Evolutionary conservation across 2,888 invertebrate species (phyloP), one percentile per base, ranked within the genome.

Genomic region (Litoditis marina): DNA sequence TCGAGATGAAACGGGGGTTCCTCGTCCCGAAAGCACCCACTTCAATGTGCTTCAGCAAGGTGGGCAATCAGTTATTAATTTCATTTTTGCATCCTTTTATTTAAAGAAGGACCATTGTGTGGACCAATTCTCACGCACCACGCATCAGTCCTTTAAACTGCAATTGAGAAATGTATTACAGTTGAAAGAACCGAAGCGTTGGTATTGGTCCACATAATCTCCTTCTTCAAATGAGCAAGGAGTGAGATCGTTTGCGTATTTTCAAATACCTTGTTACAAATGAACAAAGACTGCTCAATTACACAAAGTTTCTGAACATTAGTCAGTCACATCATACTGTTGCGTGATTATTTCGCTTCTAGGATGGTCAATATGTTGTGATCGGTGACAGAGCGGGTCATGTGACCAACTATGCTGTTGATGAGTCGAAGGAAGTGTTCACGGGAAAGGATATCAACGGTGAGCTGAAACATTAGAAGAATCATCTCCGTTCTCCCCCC

Each of bases 371-470:
- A 19, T 50, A 36, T 54, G 46, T 67, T 1, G 56, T 73, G 8
- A 66, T 75, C 27, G 69, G 71, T 13, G 75, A 75, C 42, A 66
- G 75, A 19, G 58, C 73, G 5, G 75, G 75, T 19, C 69, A 73
- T 47, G 69, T 75, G 39, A 58, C 61, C 27, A 59, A 65, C 2
- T 71, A 69, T 51, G 58, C 65, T 8, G 49, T 71, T 28, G 32
- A 16, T 1, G 39, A 25, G 2, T 47, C 61, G 16, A 61, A 58
- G 13, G 61, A 50, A 2, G 54, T 53, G 13, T 27, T 49, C 13
- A 66, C 62, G 34, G 28, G 46, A 16, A 50, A 51, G 52, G 63
- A 63, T 32, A 63, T 63, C 36, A 63, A 39, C 3, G 63, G 63
- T 63, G 25, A 19, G n/a, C n/a, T n/a, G n/a, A n/a, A n/a, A n/a